Evolutionary conservation across 1,140 invertebrate genomes (phyloP), one percentile per base, ranked within the genome.

Genomic region (Lepidostoma basale): DNA sequence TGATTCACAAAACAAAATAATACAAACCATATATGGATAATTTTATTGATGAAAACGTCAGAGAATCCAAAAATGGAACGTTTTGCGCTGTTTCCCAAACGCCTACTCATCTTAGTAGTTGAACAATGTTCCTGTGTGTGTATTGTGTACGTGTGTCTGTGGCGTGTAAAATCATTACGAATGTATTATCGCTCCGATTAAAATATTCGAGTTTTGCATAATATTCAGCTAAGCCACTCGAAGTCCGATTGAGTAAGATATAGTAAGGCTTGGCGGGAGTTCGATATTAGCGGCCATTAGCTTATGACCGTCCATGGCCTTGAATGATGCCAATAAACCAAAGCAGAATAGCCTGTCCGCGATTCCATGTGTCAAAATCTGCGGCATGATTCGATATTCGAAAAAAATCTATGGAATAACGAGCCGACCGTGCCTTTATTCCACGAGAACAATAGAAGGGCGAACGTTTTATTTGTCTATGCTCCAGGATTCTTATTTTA

Each of bases 251-350:
- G 44, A 22, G 16, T 20, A 12, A 4, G 44, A 20, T 20, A 47
- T 16, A 36, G 33, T 36, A n/a, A n/a, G n/a, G n/a, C 33, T 36
- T 12, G 33, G 33, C 33, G 33, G 33, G 33, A 26, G 22, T 22
- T 16, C 6, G 52, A 3, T 22, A 22, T 45, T 22, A n/a, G 23
- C 5, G 62, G 63, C 42, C 68, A 65, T 66, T 66, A 66, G 68
- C 68, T 70, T 62, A 22, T 70, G 63, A 65, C 68, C 68, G 68
- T 58, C 6, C 10, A 14, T 70, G 63, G 63, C 68, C 68, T 70
- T 70, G 68, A 66, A 62, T 58, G 49, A 36, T 59, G 68, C 68
- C 68, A 66, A 70, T 70, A 70, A 58, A 54, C 68, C 67, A 62
- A 30, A 20, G 26, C 26, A 49, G 26, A 39, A 62, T 16, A 6